Evolutionary conservation across 2,113 vertebrate genomes (phyloP).

Genomic region (Vulpes ferrilata): DNA sequence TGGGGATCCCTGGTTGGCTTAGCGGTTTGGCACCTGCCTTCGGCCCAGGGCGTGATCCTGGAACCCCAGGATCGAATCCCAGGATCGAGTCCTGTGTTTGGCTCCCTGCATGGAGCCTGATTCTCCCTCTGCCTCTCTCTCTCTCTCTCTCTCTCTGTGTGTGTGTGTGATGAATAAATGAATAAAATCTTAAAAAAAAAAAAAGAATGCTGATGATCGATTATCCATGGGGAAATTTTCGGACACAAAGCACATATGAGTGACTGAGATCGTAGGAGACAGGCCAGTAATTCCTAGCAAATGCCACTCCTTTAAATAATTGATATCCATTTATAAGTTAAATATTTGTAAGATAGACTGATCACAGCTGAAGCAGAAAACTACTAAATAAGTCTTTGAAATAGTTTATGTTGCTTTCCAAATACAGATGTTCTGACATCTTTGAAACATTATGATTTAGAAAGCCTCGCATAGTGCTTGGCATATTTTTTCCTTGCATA

Average conservation of each 20-base stretch:
- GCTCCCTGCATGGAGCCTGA: too few species aligned
- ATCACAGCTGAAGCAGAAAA: slow-evolving; percentile 15
- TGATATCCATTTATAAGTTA: slow-evolving; percentile 37
- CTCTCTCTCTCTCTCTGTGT: too few species aligned
- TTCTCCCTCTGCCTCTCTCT: too few species aligned
- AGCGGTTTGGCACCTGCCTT: too few species aligned
- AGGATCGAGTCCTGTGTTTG: too few species aligned
- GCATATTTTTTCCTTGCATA: slow-evolving; percentile 34
- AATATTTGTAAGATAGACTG: background rate
- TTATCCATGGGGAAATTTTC: background rate
- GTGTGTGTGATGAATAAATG: too few species aligned
- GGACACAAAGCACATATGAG: background rate
- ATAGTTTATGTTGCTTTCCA: slow-evolving; percentile 44
- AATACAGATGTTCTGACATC: slow-evolving; percentile 8
- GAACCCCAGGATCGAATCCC: too few species aligned
- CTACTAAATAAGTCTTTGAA: slow-evolving; percentile 23
- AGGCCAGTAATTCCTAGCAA: background rate
- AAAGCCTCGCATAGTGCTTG: slow-evolving; percentile 25
- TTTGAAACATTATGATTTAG: slow-evolving; percentile 35
- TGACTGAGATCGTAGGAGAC: background rate
- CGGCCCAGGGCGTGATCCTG: too few species aligned
- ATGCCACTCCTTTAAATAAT: background rate
- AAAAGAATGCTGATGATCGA: background rate
- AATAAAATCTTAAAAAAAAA: too few species aligned
- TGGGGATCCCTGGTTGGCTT: too few species aligned